A percentile compares a stretch with the other conserved stretches of the same genome.
Evolutionary conservation across 2,888 invertebrate species (phyloP).

Genomic region (Eudemis profundana): DNA sequence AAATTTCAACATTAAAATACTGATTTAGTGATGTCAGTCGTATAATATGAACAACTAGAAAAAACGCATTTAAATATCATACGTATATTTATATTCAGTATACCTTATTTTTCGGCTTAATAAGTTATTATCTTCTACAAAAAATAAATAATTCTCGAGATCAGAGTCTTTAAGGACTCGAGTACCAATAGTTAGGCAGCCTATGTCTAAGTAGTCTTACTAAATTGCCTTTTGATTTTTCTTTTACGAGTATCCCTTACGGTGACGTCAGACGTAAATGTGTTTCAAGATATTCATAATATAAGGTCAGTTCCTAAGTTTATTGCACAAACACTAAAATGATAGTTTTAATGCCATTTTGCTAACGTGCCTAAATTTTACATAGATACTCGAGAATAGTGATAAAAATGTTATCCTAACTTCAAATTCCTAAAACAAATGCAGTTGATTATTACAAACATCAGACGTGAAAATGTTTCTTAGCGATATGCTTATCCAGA

Average conservation of each 20-base stretch:
- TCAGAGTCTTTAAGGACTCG: conserved; percentile 4
- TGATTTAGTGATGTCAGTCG: conserved; percentile 7
- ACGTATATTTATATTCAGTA: background rate
- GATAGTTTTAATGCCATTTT: too few relatives aligned
- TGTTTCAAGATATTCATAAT: too few relatives aligned
- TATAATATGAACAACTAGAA: conserved; percentile 4
- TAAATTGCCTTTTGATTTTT: background rate
- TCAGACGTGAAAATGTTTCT: conserved; percentile 81
- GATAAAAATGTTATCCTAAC: too few relatives aligned
- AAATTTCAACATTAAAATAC: conserved; percentile 12
- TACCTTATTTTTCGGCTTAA: background rate
- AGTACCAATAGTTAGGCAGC: background rate
- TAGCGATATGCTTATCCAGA: conserved; percentile 82
- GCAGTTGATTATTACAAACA: conserved; percentile 23
- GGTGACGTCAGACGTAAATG: too few relatives aligned
- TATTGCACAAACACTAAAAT: too few relatives aligned
- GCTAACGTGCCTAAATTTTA: too few relatives aligned
- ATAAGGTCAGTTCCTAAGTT: too few relatives aligned
- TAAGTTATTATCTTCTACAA: background rate
- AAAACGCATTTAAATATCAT: conserved; percentile 1
- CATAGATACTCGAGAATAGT: too few relatives aligned
- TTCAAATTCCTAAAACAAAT: too few relatives aligned
- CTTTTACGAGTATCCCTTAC: too few relatives aligned
- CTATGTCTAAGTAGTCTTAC: background rate
- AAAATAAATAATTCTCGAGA: conserved; percentile 9